phyloP scores from a whole-genome alignment of 2,888 invertebrate species.

The Melipona beecheii region DNA sequence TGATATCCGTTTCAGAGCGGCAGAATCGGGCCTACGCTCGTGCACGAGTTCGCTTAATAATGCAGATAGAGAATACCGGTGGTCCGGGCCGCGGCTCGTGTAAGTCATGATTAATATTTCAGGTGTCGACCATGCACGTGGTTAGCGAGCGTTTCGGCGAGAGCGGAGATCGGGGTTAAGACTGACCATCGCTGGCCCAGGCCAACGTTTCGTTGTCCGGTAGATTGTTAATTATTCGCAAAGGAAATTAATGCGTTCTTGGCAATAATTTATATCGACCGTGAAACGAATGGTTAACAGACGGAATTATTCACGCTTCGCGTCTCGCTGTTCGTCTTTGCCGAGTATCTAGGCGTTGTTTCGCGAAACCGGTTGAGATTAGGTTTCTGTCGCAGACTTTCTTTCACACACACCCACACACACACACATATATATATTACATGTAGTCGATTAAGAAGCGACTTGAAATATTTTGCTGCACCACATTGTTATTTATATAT shows the following conservation, averaged over 20 bases:
- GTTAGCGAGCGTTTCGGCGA: slow-evolving; percentile 39
- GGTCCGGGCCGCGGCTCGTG: slow-evolving; percentile 75
- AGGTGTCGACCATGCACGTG: slow-evolving; percentile 71
- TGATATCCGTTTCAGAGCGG: slow-evolving; percentile 65
- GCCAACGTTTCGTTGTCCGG: slow-evolving; percentile 76
- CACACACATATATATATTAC: too few relatives aligned
- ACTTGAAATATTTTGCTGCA: too few relatives aligned
- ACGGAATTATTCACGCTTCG: slow-evolving; percentile 79
- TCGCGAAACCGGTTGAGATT: not conserved
- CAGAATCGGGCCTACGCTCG: slow-evolving; percentile 64
- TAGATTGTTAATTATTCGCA: slow-evolving; percentile 81
- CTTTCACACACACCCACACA: too few relatives aligned
- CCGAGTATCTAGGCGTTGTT: not conserved
- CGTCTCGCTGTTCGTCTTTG: slow-evolving; percentile 65
- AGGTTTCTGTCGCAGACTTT: not conserved
- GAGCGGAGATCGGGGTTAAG: slow-evolving; percentile 56
- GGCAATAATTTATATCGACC: slow-evolving; percentile 77
- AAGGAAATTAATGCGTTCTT: slow-evolving; percentile 80
- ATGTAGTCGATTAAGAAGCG: too few relatives aligned
- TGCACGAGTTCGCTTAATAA: slow-evolving; percentile 76
- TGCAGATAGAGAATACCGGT: slow-evolving; percentile 78
- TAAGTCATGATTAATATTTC: slow-evolving; percentile 82
- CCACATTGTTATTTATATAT: too few relatives aligned
- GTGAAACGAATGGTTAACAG: slow-evolving; percentile 76
- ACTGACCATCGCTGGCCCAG: slow-evolving; percentile 76